Evolutionary conservation across 2,113 vertebrate genomes (phyloP).

Genomic region (Microcebus griseorufus): DNA sequence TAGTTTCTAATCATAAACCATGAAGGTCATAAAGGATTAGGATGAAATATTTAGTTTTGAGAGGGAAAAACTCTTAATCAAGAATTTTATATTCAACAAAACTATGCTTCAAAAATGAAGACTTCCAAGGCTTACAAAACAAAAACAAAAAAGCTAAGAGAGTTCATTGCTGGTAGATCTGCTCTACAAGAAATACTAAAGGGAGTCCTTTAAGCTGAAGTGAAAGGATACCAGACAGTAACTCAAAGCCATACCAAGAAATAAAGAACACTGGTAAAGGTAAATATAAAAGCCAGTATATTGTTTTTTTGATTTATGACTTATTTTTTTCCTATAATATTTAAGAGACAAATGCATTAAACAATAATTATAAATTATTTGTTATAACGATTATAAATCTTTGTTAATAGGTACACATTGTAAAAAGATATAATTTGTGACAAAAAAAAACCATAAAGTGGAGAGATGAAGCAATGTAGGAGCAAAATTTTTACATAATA

Average conservation of each 20-base stretch:
- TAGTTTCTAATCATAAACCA: not conserved
- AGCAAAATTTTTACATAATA: not conserved
- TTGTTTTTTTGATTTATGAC: not conserved
- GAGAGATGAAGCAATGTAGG: not conserved
- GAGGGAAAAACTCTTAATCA: not conserved
- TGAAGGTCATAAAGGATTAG: not conserved
- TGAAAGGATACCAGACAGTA: not conserved
- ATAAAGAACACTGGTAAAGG: not conserved
- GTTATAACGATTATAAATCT: not conserved
- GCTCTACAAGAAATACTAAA: not conserved
- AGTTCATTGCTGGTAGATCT: not conserved
- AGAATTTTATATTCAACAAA: conserved; percentile 6
- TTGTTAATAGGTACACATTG: not conserved
- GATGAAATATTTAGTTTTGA: not conserved
- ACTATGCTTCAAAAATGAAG: not conserved
- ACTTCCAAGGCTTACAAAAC: not conserved
- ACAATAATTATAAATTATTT: conserved; percentile 4
- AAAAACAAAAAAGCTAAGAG: not conserved
- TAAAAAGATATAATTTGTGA: not conserved
- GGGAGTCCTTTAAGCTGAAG: not conserved
- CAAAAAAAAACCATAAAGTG: not conserved
- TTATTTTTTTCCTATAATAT: not conserved
- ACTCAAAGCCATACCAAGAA: not conserved
- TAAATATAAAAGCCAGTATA: not conserved
- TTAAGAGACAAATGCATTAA: not conserved